These are phyloP conservation scores for Chloropsis hardwickii DNA, from an alignment of 2,113 vertebrate species.

Conservation along the genomic window DNA sequence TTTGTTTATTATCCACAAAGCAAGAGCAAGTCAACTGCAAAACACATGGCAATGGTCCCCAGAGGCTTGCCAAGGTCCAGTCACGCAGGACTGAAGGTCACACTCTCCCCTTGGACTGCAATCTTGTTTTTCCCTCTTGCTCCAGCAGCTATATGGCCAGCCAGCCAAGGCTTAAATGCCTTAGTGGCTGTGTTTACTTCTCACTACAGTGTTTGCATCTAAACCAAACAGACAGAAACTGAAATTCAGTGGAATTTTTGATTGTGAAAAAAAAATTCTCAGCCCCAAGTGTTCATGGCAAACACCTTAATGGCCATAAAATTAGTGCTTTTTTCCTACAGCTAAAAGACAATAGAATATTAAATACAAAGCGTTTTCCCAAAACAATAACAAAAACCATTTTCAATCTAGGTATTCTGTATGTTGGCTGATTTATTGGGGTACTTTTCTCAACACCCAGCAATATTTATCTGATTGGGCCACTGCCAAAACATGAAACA, in stretches of 20 bases:
- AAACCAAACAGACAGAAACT: not conserved
- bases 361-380: not conserved
- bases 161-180: not conserved
- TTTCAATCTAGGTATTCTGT: not conserved
- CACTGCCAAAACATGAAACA: not conserved
- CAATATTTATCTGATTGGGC: not conserved
- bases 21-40: not conserved
- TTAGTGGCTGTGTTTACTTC: not conserved
- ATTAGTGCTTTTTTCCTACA: not conserved
- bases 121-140: not conserved
- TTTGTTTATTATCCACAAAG: not conserved
- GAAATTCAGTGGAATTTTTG: not conserved
- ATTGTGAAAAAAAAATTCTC: not conserved
- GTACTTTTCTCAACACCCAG: not conserved
- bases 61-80: not conserved
- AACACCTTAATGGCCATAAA: not conserved
- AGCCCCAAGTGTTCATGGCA: not conserved
- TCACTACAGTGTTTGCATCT: not conserved
- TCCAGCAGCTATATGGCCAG: not conserved
- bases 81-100: not conserved
- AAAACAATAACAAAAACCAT: not conserved
- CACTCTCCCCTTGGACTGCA: not conserved
- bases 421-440: accelerated
- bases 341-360: not conserved
- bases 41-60: not conserved